Conservation (phyloP, 2,113 vertebrate species). For the Pollachius pollachius region DNA sequence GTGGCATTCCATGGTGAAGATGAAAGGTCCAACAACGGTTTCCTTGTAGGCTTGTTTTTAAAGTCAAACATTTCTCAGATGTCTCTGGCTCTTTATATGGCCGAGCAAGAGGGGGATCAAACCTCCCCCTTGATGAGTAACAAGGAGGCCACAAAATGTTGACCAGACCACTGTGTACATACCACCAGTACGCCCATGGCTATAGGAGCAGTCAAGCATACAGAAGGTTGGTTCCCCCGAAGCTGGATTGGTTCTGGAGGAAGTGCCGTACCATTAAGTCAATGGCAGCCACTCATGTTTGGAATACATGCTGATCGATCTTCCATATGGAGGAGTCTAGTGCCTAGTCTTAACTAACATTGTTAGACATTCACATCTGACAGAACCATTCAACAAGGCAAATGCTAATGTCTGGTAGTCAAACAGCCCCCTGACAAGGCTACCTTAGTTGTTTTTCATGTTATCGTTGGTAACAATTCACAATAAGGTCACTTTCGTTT, state of each 20-base stretch:
- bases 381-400: background rate
- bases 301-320: background rate
- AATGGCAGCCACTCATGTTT: background rate
- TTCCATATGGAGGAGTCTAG: background rate
- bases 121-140: conserved; percentile 5
- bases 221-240: background rate
- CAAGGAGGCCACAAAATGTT: conserved; percentile 27
- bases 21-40: background rate
- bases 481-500: no score
- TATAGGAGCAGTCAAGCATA: background rate
- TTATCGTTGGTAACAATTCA: no score
- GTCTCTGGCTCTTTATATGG: conserved; percentile 44
- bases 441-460: no score
- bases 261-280: background rate
- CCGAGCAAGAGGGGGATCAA: conserved; percentile 10
- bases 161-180: conserved; percentile 31
- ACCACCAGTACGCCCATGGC: conserved; percentile 13
- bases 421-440: no score
- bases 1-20: conserved; percentile 22
- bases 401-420: no score
- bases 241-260: background rate
- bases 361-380: background rate
- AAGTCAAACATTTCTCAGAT: background rate
- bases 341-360: background rate
- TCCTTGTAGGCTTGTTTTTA: background rate